These are phyloP conservation scores for Eupsittula cactorum DNA, from an alignment of 2,113 vertebrate genomes.

Conservation along the genomic window DNA sequence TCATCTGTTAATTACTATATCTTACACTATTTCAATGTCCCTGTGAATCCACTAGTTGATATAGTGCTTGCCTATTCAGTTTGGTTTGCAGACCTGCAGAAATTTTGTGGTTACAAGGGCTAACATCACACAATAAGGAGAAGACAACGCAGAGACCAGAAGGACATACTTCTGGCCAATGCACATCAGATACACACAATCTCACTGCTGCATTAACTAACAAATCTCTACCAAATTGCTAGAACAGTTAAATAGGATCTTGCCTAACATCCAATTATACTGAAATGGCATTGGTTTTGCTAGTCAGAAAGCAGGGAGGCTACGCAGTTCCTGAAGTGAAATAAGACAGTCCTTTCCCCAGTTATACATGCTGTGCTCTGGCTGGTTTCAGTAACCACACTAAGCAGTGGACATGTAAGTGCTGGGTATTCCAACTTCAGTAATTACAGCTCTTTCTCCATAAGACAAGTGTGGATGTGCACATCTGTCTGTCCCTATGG, in stretches of 20 bases:
- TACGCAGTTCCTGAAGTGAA: background rate
- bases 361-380: background rate
- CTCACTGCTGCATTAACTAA: background rate
- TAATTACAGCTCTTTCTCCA: background rate
- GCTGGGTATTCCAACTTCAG: background rate
- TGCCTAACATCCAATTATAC: background rate
- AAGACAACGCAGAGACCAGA: background rate
- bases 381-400: background rate
- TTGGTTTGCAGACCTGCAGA: background rate
- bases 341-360: background rate
- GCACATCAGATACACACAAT: background rate
- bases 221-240: background rate
- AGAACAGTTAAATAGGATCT: background rate
- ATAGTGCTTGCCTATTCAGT: background rate
- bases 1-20: background rate
- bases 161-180: background rate
- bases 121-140: background rate
- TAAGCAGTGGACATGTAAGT: background rate
- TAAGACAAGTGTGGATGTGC: background rate
- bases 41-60: background rate
- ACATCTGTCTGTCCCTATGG: background rate
- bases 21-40: background rate
- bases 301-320: background rate
- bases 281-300: background rate
- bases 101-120: background rate